Conservation (phyloP, 1,140 invertebrate species). For the Heliconius hewitsoni region DNA sequence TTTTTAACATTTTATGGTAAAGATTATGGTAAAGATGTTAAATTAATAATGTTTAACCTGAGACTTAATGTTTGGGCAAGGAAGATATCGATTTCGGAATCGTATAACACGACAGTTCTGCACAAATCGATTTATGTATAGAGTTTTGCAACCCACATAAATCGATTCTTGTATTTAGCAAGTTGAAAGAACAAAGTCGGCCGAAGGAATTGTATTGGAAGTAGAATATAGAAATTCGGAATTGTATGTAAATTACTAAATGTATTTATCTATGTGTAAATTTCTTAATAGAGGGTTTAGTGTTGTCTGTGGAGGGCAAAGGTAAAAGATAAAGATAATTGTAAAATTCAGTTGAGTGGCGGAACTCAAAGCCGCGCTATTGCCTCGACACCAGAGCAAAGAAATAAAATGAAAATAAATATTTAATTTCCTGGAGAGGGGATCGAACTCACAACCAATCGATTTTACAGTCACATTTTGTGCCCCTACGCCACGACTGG, state of each 20-base stretch:
- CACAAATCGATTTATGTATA: too few relatives aligned
- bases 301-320: background rate
- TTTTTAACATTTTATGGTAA: background rate
- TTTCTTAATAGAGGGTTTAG: background rate
- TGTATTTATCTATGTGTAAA: background rate
- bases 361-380: too few relatives aligned
- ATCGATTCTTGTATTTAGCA: background rate
- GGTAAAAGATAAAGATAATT: too few relatives aligned
- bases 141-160: too few relatives aligned
- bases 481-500: too few relatives aligned
- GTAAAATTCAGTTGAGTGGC: too few relatives aligned
- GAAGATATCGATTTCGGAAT: background rate
- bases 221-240: background rate
- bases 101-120: background rate
- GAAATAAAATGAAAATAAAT: too few relatives aligned
- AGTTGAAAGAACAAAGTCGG: background rate
- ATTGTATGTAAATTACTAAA: background rate
- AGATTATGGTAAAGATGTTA: background rate
- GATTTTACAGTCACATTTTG: too few relatives aligned
- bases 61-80: background rate
- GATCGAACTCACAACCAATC: too few relatives aligned
- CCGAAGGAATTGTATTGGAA: background rate
- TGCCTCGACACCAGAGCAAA: too few relatives aligned
- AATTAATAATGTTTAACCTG: background rate
- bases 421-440: too few relatives aligned